Percentiles rank a stretch among this genome's conserved stretches.
Conservation (phyloP, 2,888 invertebrate genomes). For the Cyclophora punctaria region DNA sequence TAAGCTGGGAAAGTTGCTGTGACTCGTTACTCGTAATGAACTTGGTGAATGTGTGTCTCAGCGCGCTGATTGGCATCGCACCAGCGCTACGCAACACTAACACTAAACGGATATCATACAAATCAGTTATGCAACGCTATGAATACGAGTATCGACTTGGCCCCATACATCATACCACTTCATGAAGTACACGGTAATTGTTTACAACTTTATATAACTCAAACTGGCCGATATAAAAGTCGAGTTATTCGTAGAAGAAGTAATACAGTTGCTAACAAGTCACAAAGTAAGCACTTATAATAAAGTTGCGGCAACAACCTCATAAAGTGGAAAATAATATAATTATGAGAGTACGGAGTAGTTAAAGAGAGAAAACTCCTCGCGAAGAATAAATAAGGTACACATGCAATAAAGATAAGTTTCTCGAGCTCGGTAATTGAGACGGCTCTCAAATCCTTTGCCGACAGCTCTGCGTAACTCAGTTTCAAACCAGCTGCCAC, state of each 20-base stretch:
- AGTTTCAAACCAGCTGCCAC: conserved; percentile 47
- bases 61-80: conserved; percentile 16
- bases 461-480: conserved; percentile 46
- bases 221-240: too few species aligned
- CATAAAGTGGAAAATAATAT: conserved; percentile 8
- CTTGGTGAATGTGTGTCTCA: conserved; percentile 46
- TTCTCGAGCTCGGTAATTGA: conserved; percentile 48
- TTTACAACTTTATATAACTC: too few species aligned
- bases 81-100: too few species aligned
- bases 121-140: too few species aligned
- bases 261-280: background rate
- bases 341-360: conserved; percentile 18
- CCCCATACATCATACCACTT: too few species aligned
- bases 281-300: background rate
- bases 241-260: too few species aligned
- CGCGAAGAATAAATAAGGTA: conserved; percentile 32
- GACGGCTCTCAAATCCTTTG: conserved; percentile 50
- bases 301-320: conserved; percentile 5
- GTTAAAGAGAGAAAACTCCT: conserved; percentile 17
- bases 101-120: too few species aligned
- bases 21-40: conserved; percentile 58
- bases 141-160: too few species aligned
- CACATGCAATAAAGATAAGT: conserved; percentile 45
- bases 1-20: conserved; percentile 59
- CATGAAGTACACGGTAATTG: too few species aligned